Percentiles rank a stretch among this genome's conserved stretches.
Evolutionary conservation across 2,113 vertebrate genomes (phyloP).

Genomic region (Coturnix japonica): DNA sequence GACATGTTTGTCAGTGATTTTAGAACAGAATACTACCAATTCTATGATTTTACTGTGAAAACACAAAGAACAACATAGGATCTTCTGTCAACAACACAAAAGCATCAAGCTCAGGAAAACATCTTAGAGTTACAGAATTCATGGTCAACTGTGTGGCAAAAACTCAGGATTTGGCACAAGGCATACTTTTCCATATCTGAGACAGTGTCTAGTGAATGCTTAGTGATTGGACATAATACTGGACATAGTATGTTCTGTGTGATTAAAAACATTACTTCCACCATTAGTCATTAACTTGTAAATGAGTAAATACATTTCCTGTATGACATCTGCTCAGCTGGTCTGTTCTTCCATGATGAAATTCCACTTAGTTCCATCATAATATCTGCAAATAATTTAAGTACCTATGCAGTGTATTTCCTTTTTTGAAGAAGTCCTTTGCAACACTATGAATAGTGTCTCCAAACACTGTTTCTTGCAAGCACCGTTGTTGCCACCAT

Average conservation of each 20-base stretch:
- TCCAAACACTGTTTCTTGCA: background rate
- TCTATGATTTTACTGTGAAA: background rate
- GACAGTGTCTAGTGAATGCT: background rate
- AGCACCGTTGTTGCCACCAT: background rate
- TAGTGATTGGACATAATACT: background rate
- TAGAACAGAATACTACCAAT: background rate
- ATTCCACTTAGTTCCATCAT: background rate
- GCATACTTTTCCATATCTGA: background rate
- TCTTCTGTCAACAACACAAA: background rate
- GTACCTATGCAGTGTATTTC: background rate
- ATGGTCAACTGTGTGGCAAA: background rate
- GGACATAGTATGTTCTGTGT: background rate
- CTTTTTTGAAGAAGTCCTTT: background rate
- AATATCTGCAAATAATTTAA: background rate
- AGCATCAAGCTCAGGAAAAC: background rate
- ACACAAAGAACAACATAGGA: background rate
- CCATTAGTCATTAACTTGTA: background rate
- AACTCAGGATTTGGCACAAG: background rate
- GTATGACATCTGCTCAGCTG: background rate
- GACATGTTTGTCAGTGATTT: background rate
- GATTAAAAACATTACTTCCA: background rate
- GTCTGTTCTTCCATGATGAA: background rate
- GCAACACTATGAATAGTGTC: background rate
- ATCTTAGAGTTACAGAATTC: background rate
- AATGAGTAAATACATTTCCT: background rate